Evolutionary conservation across 2,888 invertebrate genomes (phyloP), one percentile per base, ranked within the genome.

Genomic region (Dicranocentrus wangi): DNA sequence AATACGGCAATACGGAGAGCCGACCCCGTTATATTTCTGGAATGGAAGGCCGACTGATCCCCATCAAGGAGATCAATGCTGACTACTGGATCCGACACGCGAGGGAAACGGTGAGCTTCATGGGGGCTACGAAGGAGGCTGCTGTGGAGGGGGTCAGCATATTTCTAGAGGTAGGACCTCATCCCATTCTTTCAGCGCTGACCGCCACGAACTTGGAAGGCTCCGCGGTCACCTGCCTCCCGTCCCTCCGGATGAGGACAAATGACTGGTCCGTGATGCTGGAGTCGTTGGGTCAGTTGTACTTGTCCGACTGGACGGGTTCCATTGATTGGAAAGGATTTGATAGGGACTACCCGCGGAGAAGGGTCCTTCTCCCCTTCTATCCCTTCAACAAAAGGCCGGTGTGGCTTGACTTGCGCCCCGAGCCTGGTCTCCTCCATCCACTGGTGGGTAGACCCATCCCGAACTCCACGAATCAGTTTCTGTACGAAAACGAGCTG

Each of bases 121-220:
- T 80, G 19, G 71, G 66, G 1, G 82, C 82, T 1, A 13, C 10
- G 3, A 63, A 68, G 7, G 32, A 66, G 15, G 21, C 58, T 1
- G 68, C 25, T 13, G 2, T 58, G n/a, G 66, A 65, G 60, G 66
- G 71, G 17, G 47, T 60, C 25, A 43, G 43, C 10, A 15, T 82
- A 25, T 81, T 71, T 17, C 2, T 81, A 3, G 81, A 81, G 53
- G 23, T 81, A 17, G 76, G 76, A 8, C 76, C 81, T 13, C 68
- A 47, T 1, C 81, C 81, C 2, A 73, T 82, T 28, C 32, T 82
- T 8, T 69, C 61, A 3, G 78, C 78, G 3, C 21, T 78, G 51
- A 47, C 43, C n/a, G 63, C 63, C 53, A n/a, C 39, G 5, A 77
- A 77, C 61, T 28, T 17, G 43, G 55, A 42, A 39, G 58, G 39